Conservation (phyloP, 2,113 vertebrate genomes). For the human region GRCh38 chr11:42493001-42493500, state of each 20-base stretch:
- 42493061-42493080: background rate
- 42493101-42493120: background rate
- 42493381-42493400: too few species aligned
- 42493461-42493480: background rate
- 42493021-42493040: background rate
- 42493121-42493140: background rate
- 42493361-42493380: background rate
- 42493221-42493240: background rate
- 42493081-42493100: background rate
- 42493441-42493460: background rate
- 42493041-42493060: background rate
- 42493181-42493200: constrained; percentile 8
- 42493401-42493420: background rate
- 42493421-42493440: background rate
- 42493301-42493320: background rate
- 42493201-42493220: background rate
- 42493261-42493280: background rate
- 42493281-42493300: background rate
- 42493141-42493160: background rate
- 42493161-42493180: background rate
- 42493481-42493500: background rate
- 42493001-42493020: background rate
- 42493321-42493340: background rate
- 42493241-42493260: background rate
- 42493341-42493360: background rate